Percentiles rank a stretch among this genome's conserved stretches.
These are phyloP conservation scores for Ceratitis capitata DNA, from an alignment of 1,140 invertebrate species.

Conservation along the genomic window DNA sequence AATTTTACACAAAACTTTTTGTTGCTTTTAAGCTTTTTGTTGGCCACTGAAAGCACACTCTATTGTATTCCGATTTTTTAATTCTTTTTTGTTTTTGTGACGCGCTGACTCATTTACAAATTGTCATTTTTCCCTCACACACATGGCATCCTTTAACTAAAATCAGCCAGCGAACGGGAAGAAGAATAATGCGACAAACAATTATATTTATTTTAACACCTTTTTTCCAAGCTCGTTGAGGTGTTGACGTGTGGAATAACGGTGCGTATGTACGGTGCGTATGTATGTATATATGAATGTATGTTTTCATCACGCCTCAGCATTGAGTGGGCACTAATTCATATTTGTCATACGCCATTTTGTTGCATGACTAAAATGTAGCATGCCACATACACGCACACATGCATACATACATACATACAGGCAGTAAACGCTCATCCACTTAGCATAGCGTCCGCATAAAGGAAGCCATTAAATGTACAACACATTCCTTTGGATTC, in stretches of 20 bases:
- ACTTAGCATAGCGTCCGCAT: not conserved
- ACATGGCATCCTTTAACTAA: not conserved
- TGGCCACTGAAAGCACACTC: not conserved
- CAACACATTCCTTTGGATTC: conserved; percentile 16
- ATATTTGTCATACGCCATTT: conserved; percentile 31
- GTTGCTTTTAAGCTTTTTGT: not conserved
- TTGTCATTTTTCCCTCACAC: conserved; percentile 32
- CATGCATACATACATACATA: not conserved
- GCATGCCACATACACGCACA: not conserved
- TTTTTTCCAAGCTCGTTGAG: not conserved
- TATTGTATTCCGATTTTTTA: not conserved
- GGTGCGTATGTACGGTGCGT: too few species aligned
- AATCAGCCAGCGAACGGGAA: not conserved
- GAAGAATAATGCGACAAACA: not conserved
- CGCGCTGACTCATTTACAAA: conserved; percentile 30
- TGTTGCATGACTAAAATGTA: not conserved
- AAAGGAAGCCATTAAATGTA: conserved; percentile 37
- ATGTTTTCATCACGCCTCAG: too few species aligned
- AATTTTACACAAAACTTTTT: not conserved
- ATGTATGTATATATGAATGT: too few species aligned
- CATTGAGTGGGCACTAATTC: conserved; percentile 22
- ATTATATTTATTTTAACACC: conserved; percentile 30
- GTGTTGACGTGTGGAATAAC: not conserved
- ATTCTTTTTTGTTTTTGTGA: not conserved
- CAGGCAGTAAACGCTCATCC: not conserved